phyloP scores from a whole-genome alignment of 2,113 vertebrate genomes.

The Anseranas semipalmata region DNA sequence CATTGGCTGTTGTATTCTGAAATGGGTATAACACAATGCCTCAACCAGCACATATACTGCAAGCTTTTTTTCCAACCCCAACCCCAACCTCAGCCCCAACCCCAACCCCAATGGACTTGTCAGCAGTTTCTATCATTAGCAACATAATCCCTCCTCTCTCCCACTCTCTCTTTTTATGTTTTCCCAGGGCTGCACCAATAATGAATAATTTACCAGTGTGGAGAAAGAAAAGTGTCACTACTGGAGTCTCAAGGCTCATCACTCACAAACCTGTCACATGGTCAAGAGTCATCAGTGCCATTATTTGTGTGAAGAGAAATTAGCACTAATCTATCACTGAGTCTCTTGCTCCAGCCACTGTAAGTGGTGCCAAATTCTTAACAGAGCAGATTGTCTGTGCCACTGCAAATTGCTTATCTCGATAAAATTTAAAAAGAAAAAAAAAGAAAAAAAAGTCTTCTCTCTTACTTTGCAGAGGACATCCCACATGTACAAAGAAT shows the following conservation, averaged over 20 bases:
- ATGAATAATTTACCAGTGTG: slow-evolving; percentile 76
- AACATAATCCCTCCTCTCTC: slow-evolving; percentile 66
- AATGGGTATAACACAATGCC: slow-evolving; percentile 15
- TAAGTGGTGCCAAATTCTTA: slow-evolving; percentile 57
- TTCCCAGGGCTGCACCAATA: slow-evolving; percentile 70
- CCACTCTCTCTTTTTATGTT: slow-evolving; percentile 61
- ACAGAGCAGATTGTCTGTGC: slow-evolving; percentile 57
- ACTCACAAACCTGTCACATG: slow-evolving; percentile 76
- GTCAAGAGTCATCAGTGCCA: slow-evolving; percentile 72
- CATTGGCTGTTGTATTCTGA: slow-evolving; percentile 3
- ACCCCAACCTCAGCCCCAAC: background rate
- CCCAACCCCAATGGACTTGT: slow-evolving; percentile 58
- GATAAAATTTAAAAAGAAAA: background rate
- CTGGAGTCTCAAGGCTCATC: slow-evolving; percentile 73
- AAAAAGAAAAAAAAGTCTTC: background rate
- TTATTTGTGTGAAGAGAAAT: slow-evolving; percentile 72
- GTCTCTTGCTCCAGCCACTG: slow-evolving; percentile 51
- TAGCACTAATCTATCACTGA: slow-evolving; percentile 54
- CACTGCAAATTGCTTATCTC: slow-evolving; percentile 31
- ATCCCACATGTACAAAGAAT: background rate
- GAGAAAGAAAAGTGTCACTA: slow-evolving; percentile 75
- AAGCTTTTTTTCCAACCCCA: background rate
- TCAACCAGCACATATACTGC: slow-evolving; percentile 8
- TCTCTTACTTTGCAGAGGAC: background rate
- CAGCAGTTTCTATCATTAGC: slow-evolving; percentile 74